Evolutionary conservation across 1,140 invertebrate genomes (phyloP).

Genomic region (Drosophila ananassae): DNA sequence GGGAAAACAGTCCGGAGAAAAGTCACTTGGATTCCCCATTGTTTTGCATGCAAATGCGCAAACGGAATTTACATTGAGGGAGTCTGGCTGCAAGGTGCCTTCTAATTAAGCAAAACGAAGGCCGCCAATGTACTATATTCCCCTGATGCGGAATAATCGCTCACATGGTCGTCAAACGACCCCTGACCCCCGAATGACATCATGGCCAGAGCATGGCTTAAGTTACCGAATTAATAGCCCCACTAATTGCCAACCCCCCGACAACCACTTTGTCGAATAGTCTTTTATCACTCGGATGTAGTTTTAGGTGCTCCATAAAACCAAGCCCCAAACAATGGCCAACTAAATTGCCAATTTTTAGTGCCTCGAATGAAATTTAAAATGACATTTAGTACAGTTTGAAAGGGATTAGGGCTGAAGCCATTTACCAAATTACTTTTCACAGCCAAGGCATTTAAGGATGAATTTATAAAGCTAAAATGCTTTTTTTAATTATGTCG

Average conservation of each 20-base stretch:
- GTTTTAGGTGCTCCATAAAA: slow-evolving; percentile 56
- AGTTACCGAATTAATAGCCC: slow-evolving; percentile 60
- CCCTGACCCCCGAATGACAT: slow-evolving; percentile 59
- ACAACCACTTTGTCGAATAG: slow-evolving; percentile 45
- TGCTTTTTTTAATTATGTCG: slow-evolving; percentile 26
- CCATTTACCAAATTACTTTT: slow-evolving; percentile 64
- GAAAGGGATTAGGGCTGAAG: slow-evolving; percentile 30
- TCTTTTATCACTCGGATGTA: slow-evolving; percentile 63
- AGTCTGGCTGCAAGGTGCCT: slow-evolving; percentile 24
- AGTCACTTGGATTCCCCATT: slow-evolving; percentile 32
- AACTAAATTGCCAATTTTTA: slow-evolving; percentile 70
- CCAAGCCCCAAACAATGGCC: slow-evolving; percentile 34
- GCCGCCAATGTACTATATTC: slow-evolving; percentile 21
- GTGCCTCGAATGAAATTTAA: slow-evolving; percentile 60
- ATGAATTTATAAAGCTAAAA: slow-evolving; percentile 22
- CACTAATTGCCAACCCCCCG: slow-evolving; percentile 55
- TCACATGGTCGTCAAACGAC: slow-evolving; percentile 36
- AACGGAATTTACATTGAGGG: slow-evolving; percentile 38
- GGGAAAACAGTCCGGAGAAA: slow-evolving; percentile 26
- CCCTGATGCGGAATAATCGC: slow-evolving; percentile 34
- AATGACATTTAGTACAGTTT: slow-evolving; percentile 46
- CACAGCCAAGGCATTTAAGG: slow-evolving; percentile 5
- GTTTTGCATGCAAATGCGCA: slow-evolving; percentile 62
- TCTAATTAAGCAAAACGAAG: slow-evolving; percentile 25
- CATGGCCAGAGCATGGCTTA: slow-evolving; percentile 43